Percentiles rank a stretch among this genome's conserved stretches.
Evolutionary conservation across 1,140 invertebrate genomes (phyloP).

Genomic region (Ips typographus): DNA sequence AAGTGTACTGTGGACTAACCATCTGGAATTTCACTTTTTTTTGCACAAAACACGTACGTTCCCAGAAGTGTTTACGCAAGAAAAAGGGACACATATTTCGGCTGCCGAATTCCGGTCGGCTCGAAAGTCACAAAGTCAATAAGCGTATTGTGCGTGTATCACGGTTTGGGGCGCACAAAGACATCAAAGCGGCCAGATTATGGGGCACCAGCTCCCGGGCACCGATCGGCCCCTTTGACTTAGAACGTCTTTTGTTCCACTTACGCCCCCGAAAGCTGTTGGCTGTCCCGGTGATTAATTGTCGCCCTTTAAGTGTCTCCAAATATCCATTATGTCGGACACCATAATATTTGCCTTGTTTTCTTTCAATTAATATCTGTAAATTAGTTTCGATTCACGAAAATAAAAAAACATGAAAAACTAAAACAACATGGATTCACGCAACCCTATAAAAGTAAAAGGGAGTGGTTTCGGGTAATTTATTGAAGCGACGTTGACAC

Average conservation of each 20-base stretch:
- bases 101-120: constrained; percentile 25
- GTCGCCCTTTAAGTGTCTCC: constrained; percentile 23
- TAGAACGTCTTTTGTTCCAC: constrained; percentile 25
- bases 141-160: constrained; percentile 19
- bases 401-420: too few relatives aligned
- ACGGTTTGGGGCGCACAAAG: constrained; percentile 18
- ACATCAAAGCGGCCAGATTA: constrained; percentile 31
- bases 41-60: constrained; percentile 25
- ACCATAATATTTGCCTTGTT: constrained; percentile 31
- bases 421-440: too few relatives aligned
- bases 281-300: constrained; percentile 28
- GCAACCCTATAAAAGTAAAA: too few relatives aligned
- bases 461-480: too few relatives aligned
- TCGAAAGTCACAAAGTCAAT: constrained; percentile 30
- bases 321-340: constrained; percentile 29
- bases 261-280: constrained; percentile 27
- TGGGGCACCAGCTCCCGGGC: constrained; percentile 25
- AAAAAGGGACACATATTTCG: constrained; percentile 25
- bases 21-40: background rate
- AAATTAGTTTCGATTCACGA: too few relatives aligned
- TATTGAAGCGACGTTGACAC: too few relatives aligned
- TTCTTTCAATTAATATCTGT: too few relatives aligned
- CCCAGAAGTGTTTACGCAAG: constrained; percentile 28
- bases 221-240: constrained; percentile 27
- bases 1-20: too few relatives aligned